Conservation (phyloP, 2,113 vertebrate genomes). For the Corythornis cristatus region DNA sequence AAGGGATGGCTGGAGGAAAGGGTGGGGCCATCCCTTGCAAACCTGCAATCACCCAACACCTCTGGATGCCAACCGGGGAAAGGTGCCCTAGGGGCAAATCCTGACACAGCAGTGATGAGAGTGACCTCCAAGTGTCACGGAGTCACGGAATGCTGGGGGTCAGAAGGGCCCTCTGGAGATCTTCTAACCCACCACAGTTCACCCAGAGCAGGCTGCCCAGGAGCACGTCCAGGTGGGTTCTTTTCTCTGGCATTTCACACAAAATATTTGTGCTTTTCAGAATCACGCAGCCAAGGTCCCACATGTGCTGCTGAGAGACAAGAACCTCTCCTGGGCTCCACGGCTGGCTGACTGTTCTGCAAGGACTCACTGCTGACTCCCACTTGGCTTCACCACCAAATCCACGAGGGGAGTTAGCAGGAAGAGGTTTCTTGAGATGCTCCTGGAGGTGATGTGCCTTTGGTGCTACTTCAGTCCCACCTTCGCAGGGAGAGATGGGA, state of each 20-base stretch:
- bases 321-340: neutral
- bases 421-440: too few species aligned
- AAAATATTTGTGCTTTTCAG: neutral
- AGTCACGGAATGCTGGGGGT: too few species aligned
- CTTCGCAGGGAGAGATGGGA: neutral
- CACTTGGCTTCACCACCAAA: neutral
- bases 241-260: neutral
- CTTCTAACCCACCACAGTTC: too few species aligned
- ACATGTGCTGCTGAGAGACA: accelerated
- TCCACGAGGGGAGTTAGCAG: accelerated
- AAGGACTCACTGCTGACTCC: neutral
- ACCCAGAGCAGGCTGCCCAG: too few species aligned
- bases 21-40: neutral
- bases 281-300: accelerated
- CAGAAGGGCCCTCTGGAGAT: neutral
- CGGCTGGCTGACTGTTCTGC: neutral
- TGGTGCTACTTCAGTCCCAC: neutral
- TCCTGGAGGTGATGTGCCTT: neutral
- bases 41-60: neutral
- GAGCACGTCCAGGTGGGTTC: neutral
- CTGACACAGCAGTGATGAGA: accelerated
- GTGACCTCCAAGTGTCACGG: neutral
- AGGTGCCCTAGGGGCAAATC: neutral
- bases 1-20: neutral
- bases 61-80: neutral